Evolutionary conservation across 2,113 vertebrate genomes (phyloP), one percentile per base, ranked within the genome.

Genomic region (Menura novaehollandiae): DNA sequence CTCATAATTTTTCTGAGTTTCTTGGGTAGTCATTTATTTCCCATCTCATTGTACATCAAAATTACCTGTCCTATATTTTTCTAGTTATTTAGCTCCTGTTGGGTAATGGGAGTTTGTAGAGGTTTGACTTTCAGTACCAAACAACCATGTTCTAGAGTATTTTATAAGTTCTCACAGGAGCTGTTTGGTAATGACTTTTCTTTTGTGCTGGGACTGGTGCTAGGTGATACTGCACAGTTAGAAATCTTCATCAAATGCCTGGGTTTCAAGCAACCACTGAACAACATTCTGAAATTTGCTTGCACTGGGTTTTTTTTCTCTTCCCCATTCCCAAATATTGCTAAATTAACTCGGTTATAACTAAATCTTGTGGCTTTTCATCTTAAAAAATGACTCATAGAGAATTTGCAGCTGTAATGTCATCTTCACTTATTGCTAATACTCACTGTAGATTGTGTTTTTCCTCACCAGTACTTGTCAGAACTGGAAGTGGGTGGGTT

Each of bases 401-500:
- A 44, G 47, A 88, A 52, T 83, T 66, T 96, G 59, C 59, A 83
- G 64, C 58, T 85, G 33, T 79, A 79, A 68, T 46, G 3, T 37
- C 37, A 30, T 71, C 7, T 82, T 95, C 39, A 82, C 21, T 51
- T 80, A n/a, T 56, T 71, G 59, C 56, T 77, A 19, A 49, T 91
- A 28, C 43, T 91, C 15, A 28, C 33, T 77, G 68, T 49, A 39
- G 59, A 47, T 43, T 56, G 28, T 55, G 26, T 24, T 77, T 93
- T 85, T 55, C 27, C n/a, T 93, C 41, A 79, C 27, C n/a, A 78
- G 15, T 1, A 1, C 59, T 84, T 79, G 89, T 78, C 55, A 44
- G 35, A 17, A 72, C 59, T 72, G 77, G 41, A 81, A 87, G 80
- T 85, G 85, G 84, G 64, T 94, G 73, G 43, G 21, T 88, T 94